phyloP scores from a whole-genome alignment of 2,888 invertebrate genomes.

The Dicycla oo region DNA sequence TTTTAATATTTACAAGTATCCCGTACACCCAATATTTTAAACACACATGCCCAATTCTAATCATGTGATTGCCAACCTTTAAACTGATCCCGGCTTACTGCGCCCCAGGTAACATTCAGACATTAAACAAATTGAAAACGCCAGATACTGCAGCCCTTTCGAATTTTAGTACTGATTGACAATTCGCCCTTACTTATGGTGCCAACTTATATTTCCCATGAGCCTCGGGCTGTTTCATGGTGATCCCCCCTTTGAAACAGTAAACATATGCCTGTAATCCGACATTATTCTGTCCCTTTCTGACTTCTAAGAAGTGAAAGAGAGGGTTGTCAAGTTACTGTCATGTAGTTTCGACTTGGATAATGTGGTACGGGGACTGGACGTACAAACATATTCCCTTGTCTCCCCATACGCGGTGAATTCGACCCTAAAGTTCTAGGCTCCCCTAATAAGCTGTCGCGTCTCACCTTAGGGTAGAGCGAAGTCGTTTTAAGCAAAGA shows the following conservation, averaged over 20 bases:
- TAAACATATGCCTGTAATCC: conserved; percentile 75
- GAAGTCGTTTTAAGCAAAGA: conserved; percentile 74
- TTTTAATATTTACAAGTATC: neutral
- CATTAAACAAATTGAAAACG: conserved; percentile 84
- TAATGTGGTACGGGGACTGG: conserved; percentile 75
- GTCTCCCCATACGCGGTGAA: conserved; percentile 82
- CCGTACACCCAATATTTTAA: conserved; percentile 13
- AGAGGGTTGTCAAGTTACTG: conserved; percentile 69
- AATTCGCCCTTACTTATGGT: conserved; percentile 80
- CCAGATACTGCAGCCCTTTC: conserved; percentile 75
- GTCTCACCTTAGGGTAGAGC: conserved; percentile 86
- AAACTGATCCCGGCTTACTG: conserved; percentile 49
- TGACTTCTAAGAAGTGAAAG: conserved; percentile 61
- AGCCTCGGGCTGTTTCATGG: conserved; percentile 79
- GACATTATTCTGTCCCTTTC: conserved; percentile 71
- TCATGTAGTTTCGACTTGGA: conserved; percentile 65
- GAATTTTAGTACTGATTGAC: conserved; percentile 86
- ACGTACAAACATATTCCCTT: conserved; percentile 84
- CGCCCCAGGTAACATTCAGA: conserved; percentile 63
- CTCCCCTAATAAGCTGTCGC: conserved; percentile 88
- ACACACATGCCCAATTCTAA: conserved; percentile 44
- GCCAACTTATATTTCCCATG: conserved; percentile 85
- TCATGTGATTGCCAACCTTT: conserved; percentile 51
- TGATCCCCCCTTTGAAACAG: conserved; percentile 78
- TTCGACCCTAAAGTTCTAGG: conserved; percentile 88